A percentile compares a stretch with the other conserved stretches of the same genome.
Evolutionary conservation across 2,888 invertebrate species (phyloP).

Genomic region (Scelioninae gen. 1): DNA sequence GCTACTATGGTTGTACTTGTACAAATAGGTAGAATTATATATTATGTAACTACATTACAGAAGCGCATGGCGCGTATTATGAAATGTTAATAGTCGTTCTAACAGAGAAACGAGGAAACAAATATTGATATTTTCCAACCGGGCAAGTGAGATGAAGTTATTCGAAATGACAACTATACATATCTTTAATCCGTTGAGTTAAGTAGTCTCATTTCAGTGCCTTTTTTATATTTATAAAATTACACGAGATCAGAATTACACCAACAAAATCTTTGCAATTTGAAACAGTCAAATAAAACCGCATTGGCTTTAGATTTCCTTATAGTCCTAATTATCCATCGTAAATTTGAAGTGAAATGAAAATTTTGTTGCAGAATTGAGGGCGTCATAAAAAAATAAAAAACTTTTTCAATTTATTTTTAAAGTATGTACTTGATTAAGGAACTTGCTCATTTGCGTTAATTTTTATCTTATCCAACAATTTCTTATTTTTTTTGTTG

Average conservation of each 20-base stretch:
- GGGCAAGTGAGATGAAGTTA: slow-evolving; percentile 35
- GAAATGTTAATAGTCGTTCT: slow-evolving; percentile 33
- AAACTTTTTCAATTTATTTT: neutral
- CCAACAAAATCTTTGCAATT: neutral
- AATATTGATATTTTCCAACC: slow-evolving; percentile 46
- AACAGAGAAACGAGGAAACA: slow-evolving; percentile 61
- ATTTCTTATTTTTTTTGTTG: neutral
- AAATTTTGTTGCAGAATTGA: neutral
- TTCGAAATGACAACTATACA: neutral
- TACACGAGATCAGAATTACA: neutral
- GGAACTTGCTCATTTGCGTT: too few relatives aligned
- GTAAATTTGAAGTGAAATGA: neutral
- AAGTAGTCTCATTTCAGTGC: neutral
- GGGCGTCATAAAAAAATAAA: too few relatives aligned
- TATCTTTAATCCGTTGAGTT: neutral
- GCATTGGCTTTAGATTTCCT: neutral
- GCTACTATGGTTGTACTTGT: too few relatives aligned
- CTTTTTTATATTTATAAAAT: slow-evolving; percentile 1
- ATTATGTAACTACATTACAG: too few relatives aligned
- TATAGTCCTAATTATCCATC: slow-evolving; percentile 7
- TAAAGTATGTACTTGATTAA: too few relatives aligned
- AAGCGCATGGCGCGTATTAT: too few relatives aligned
- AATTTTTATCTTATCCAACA: too few relatives aligned
- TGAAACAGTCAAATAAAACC: too few relatives aligned
- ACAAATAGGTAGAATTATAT: too few relatives aligned